These are phyloP conservation scores for Anastrepha ludens DNA, from an alignment of 1,140 invertebrate genomes.

Conservation along the genomic window DNA sequence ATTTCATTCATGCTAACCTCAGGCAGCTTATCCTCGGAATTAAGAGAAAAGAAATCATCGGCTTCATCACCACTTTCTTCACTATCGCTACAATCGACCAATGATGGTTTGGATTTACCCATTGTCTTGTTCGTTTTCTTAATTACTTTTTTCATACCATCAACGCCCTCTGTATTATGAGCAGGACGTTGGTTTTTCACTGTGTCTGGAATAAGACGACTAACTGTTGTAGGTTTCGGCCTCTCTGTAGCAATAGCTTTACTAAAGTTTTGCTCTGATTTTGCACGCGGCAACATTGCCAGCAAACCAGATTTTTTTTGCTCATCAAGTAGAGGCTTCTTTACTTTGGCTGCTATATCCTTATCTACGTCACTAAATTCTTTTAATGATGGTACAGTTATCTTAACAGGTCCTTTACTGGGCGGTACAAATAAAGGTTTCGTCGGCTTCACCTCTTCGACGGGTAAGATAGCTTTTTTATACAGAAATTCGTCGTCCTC, in stretches of 20 bases:
- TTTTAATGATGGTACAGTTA: constrained; percentile 72
- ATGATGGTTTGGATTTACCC: not conserved
- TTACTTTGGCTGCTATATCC: constrained; percentile 69
- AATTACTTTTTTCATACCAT: constrained; percentile 55
- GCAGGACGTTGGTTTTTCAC: constrained; percentile 67
- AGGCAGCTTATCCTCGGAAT: constrained; percentile 69
- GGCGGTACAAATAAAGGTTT: constrained; percentile 48
- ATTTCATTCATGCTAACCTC: constrained; percentile 70
- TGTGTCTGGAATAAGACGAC: constrained; percentile 67
- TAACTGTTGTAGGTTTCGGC: not conserved
- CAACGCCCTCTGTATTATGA: constrained; percentile 68
- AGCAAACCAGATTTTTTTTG: constrained; percentile 73
- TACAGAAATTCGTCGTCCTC: constrained; percentile 79
- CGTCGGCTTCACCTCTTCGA: constrained; percentile 58
- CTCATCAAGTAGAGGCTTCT: constrained; percentile 64
- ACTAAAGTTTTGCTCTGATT: constrained; percentile 72
- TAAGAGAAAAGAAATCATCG: constrained; percentile 77
- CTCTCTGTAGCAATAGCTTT: constrained; percentile 59
- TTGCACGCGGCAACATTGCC: constrained; percentile 77
- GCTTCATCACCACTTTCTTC: constrained; percentile 69
- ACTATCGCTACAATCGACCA: constrained; percentile 72
- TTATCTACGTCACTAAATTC: constrained; percentile 77
- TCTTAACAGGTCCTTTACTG: constrained; percentile 67
- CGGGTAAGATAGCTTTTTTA: constrained; percentile 74
- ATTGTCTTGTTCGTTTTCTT: constrained; percentile 53